These are phyloP conservation scores for Hippotragus niger DNA, from an alignment of 2,113 vertebrate genomes.

Conservation along the genomic window DNA sequence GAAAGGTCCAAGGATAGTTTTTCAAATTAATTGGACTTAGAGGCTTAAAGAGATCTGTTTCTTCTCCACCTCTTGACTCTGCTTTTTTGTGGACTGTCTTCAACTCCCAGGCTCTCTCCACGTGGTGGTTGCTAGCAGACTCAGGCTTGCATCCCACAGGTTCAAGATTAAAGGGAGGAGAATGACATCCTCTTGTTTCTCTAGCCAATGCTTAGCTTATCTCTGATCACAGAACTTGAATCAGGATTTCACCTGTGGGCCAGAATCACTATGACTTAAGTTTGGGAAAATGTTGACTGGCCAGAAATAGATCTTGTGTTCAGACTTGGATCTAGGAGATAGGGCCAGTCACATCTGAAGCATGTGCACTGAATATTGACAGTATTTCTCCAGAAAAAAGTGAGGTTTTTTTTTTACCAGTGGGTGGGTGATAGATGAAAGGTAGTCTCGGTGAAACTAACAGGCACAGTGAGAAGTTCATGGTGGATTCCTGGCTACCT, in stretches of 20 bases:
- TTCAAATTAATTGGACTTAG: neutral
- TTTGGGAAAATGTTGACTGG: neutral
- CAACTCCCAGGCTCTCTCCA: neutral
- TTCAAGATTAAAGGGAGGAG: neutral
- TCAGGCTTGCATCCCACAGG: neutral
- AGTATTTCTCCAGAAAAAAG: neutral
- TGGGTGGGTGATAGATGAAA: neutral
- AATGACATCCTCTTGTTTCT: neutral
- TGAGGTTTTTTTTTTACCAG: neutral
- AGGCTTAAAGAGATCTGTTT: neutral
- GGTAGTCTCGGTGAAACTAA: neutral
- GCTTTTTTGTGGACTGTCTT: neutral
- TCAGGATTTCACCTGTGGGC: neutral
- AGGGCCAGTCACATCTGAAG: neutral
- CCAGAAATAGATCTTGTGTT: neutral
- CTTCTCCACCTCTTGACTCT: neutral
- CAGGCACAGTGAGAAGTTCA: neutral
- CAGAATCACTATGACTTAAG: neutral
- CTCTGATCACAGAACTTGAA: neutral
- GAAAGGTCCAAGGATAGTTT: neutral
- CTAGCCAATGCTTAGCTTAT: neutral
- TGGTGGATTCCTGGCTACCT: neutral
- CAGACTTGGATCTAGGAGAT: neutral
- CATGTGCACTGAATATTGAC: accelerated
- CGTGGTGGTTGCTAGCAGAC: neutral